Evolutionary conservation across 2,888 invertebrate species (phyloP), one percentile per base, ranked within the genome.

Genomic region (Epiperipatus broadwayi): DNA sequence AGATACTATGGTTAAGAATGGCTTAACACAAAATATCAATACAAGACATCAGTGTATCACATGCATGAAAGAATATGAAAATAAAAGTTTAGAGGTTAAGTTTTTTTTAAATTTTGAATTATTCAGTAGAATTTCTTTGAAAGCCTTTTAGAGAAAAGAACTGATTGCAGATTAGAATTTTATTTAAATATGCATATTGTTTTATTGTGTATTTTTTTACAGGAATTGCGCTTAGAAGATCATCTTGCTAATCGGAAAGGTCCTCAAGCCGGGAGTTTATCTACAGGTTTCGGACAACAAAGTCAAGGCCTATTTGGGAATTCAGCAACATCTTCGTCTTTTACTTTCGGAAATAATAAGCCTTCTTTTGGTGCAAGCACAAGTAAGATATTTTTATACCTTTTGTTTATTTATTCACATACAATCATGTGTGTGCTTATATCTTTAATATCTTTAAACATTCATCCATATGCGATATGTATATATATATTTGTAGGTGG

Each of bases 51-150:
- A 91, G 55, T 93, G 93, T 58, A 93, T 97, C 43, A 89, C 89
- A 1, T 85, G 85, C 41, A 97, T 97, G 97, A 89, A 91, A 64
- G 91, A 95, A 55, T 99, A 95, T 56, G 93, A 95, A 53, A 61
- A 58, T 35, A 97, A 95, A 58, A 85, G 85, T 0, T 60, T 95
- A 18, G 97, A 97, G 61, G 64, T 58, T 43, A 15, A 25, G 4
- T 28, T 5, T 15, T 10, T 18, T 5, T 12, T 8, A 3, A 35
- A n/a, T n/a, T 35, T 3, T 42, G 4, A 25, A 5, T 40, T 15
- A 30, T 30, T 8, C 31, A 8, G 7, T 30, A 5, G 7, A 12
- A 30, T 8, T 30, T 30, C 12, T 12, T 5, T 8, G 7, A n/a
- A 7, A 12, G 31, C 7, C 7, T 12, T 7, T n/a, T 12, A 8